phyloP scores from a whole-genome alignment of 2,797 vertebrate genomes.

The Falco cherrug region DNA sequence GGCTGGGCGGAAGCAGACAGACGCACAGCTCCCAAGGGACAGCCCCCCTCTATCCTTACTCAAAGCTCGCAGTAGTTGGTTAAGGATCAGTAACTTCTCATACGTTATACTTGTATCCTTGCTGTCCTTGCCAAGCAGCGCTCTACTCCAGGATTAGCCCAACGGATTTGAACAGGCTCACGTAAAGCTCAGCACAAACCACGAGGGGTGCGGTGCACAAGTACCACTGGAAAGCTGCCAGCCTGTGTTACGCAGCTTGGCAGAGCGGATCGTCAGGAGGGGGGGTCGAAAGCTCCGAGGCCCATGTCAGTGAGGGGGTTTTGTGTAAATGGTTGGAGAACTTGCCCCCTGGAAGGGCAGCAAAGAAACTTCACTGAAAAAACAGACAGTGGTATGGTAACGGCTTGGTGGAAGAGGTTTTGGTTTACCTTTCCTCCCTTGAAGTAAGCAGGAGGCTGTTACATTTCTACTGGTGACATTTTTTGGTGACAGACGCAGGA shows the following conservation, averaged over 20 bases:
- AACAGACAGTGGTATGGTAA: background rate
- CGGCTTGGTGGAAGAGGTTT: background rate
- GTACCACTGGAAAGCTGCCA: background rate
- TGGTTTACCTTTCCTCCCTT: background rate
- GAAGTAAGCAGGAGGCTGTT: background rate
- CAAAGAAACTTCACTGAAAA: background rate
- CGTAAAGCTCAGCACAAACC: background rate
- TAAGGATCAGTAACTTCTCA: background rate
- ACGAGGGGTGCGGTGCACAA: background rate
- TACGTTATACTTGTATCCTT: background rate
- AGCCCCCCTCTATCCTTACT: background rate
- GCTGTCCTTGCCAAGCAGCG: background rate
- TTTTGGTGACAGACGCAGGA: background rate
- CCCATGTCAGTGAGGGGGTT: background rate
- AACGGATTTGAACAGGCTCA: background rate
- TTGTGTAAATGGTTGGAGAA: background rate
- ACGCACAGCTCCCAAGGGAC: background rate
- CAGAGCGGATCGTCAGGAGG: background rate
- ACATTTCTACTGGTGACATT: background rate
- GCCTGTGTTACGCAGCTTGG: background rate
- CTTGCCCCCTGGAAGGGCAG: background rate
- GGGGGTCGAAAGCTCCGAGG: background rate
- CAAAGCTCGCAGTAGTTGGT: background rate
- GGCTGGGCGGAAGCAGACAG: background rate
- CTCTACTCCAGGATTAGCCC: background rate